These are phyloP conservation scores for Pseudopipra pipra DNA, from an alignment of 2,113 vertebrate genomes.

Conservation along the genomic window DNA sequence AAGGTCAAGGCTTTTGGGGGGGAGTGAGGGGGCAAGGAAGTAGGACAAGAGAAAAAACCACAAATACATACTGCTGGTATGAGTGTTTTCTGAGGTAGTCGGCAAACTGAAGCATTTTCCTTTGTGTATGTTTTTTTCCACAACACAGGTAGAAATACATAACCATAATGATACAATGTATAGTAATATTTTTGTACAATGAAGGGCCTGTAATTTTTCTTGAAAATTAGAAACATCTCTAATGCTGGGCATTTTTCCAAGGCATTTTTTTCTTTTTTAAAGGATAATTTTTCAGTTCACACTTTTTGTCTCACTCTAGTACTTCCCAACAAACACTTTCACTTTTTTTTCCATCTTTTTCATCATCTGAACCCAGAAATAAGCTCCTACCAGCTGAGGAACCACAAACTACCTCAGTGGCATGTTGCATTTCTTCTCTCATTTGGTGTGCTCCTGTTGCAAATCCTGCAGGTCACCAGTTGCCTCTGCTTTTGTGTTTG, in stretches of 20 bases:
- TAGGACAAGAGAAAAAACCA: background rate
- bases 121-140: background rate
- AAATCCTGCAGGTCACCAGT: rapidly evolving
- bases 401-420: too few species aligned
- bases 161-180: rapidly evolving
- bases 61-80: background rate
- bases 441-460: background rate
- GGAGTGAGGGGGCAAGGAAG: background rate
- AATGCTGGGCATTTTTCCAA: background rate
- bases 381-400: background rate
- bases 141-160: background rate
- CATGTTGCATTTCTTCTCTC: rapidly evolving
- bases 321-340: background rate
- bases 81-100: background rate
- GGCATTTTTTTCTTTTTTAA: background rate
- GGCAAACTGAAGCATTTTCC: background rate
- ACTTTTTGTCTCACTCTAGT: background rate
- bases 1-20: background rate
- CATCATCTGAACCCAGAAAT: background rate
- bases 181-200: background rate
- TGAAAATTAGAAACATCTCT: background rate
- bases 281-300: background rate
- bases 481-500: background rate
- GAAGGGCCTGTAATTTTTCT: background rate
- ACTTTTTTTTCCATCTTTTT: background rate